Evolutionary conservation across 1,140 invertebrate genomes (phyloP), one percentile per base, ranked within the genome.

Genomic region (Phymastichus coffea): DNA sequence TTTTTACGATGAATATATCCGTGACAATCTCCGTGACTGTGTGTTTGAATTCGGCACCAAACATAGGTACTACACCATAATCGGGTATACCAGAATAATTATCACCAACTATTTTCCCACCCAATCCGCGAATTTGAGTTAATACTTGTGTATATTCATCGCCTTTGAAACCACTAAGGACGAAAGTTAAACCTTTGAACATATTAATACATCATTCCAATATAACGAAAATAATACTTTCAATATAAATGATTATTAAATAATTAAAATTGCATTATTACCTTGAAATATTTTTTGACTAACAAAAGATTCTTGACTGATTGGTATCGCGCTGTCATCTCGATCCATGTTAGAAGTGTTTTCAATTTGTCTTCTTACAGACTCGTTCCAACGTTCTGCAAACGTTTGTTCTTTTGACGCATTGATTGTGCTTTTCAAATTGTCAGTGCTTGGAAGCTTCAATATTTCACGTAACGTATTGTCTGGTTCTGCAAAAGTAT

Each of bases 1-100:
- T 53, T 73, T 74, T 63, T 74, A 82, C 81, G 41, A 87, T 70
- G 68, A 81, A 88, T 19, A 86, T 69, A 63, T 83, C 72, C 3
- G 83, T 85, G 4, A 87, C 83, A 33, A 85, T 72, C 68, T 86
- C 73, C 6, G 77, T 75, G 0, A 80, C 81, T 2, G 75, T 76
- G 19, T 78, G 62, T 40, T 74, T 76, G 9, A 82, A 57, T 28
- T 57, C 44, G 4, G 66, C 55, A 3, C 73, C 71, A 3, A 76
- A 62, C 12, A 78, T 48, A 17, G 85, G 83, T 1, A 86, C 80
- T 8, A 87, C 75, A 2, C 77, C 81, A 69, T 81, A 87, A 69
- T 88, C 85, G 22, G 84, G 78, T 7, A 82, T 71, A 57, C 80
- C 82, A 10, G 65, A 69, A 20, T 76, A 84, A 22, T 58, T 72